Evolutionary conservation across 2,797 vertebrate species (phyloP).

Genomic region (Falco naumanni): DNA sequence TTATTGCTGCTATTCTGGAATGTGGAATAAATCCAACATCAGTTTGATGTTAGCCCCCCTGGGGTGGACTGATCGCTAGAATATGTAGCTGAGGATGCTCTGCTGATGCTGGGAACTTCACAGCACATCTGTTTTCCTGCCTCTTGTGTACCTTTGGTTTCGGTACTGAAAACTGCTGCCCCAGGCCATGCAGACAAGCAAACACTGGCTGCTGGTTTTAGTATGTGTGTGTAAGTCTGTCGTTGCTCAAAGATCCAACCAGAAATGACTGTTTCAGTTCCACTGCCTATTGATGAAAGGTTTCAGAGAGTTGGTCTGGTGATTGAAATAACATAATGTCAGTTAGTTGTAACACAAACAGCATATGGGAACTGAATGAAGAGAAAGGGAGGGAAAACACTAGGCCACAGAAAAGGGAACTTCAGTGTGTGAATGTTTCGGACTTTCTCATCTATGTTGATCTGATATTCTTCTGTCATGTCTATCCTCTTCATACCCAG

Average conservation of each 20-base stretch:
- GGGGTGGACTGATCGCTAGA: not conserved
- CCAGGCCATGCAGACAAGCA: not conserved
- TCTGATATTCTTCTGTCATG: not conserved
- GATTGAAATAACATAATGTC: not conserved
- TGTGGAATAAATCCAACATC: not conserved
- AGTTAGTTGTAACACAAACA: not conserved
- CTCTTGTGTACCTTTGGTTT: not conserved
- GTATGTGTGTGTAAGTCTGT: not conserved
- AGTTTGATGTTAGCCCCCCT: not conserved
- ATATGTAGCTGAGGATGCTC: not conserved
- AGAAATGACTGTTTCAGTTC: not conserved
- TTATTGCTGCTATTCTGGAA: not conserved
- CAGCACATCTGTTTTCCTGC: not conserved
- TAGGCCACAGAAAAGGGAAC: not conserved
- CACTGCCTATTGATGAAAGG: not conserved
- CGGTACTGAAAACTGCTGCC: not conserved
- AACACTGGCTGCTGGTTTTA: not conserved
- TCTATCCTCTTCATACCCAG: not conserved
- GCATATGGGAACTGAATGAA: not conserved
- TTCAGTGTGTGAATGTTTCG: not conserved
- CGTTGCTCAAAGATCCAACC: not conserved
- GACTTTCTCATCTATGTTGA: not conserved
- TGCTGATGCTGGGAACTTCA: not conserved
- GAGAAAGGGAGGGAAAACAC: not conserved
- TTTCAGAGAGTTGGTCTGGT: not conserved